Base-by-base conservation (phyloP, 2,888 invertebrate species). In the Amblyjoppa fuscipennis region DNA sequence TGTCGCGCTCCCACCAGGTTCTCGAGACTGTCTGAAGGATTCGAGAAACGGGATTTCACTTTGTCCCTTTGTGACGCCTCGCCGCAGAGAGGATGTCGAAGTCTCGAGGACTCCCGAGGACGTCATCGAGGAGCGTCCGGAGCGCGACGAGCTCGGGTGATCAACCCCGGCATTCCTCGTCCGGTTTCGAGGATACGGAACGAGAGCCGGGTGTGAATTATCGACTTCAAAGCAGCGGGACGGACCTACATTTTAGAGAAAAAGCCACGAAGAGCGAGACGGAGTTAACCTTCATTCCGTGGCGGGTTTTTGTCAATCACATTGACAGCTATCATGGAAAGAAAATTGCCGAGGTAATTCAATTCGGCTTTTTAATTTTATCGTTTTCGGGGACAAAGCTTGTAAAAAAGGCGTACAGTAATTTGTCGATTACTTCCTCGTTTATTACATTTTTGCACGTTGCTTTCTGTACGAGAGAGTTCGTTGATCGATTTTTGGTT, bases 251-350 rank as follows among this genome's bases (percentile, higher is more conserved):
- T n/a, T 7, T 31, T 16, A 38, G 11, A 3, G 41, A 49, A 81
- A 82, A 73, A 7, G 34, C 31, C 3, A 20, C 16, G 4, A 45
- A 70, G 4, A n/a, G 59, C 9, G 16, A 56, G 6, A 66, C 7
- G 9, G 87, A 88, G 34, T 4, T 75, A 5, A 53, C 56, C 53
- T 95, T 95, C 88, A 94, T 95, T 1, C 94, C 93, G 13, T 95
- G 95, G 91, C 94, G 96, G 61, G 95, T 96, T 91, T 96, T 96
- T 90, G 93, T 96, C 66, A 96, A 96, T 92, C 95, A 96, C 86
- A 93, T 96, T 66, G 96, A 96, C 91, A 95, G 95, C n/a, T 96
- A 95, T 91, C 95, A 96, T 88, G 95, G 95, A 11, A 94, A 94
- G 89, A 94, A 94, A 89, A 91, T 96, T 73, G 91, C 95, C 49